A percentile compares a stretch with the other conserved stretches of the same genome.
Conservation (phyloP, 2,113 vertebrate species). For the Phycodurus eques region DNA sequence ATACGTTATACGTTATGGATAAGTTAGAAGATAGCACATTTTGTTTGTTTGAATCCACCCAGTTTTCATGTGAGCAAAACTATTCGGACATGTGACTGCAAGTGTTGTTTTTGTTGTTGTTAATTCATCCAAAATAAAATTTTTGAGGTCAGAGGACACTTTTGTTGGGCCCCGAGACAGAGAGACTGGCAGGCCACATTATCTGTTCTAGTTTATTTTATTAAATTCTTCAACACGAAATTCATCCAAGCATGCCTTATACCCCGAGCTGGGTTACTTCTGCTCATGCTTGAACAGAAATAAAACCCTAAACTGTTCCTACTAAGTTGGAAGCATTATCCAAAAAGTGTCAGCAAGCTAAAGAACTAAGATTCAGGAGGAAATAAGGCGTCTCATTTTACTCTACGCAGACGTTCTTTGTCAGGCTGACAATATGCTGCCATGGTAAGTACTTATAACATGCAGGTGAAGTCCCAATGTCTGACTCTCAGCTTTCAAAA, state of each 20-base stretch:
- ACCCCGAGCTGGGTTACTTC: too few species aligned
- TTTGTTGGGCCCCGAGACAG: too few species aligned
- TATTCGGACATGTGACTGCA: not conserved
- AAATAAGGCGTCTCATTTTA: not conserved
- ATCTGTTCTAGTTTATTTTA: too few species aligned
- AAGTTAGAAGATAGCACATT: too few species aligned
- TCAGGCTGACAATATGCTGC: conserved; percentile 37
- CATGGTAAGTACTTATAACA: conserved; percentile 39
- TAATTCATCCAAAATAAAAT: too few species aligned
- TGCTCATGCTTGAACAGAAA: not conserved
- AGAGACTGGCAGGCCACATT: too few species aligned
- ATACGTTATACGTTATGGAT: too few species aligned
- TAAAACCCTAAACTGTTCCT: not conserved
- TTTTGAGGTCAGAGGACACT: too few species aligned
- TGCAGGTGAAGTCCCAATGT: conserved; percentile 59
- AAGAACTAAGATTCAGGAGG: not conserved
- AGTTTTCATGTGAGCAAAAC: not conserved
- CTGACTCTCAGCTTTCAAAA: conserved; percentile 66
- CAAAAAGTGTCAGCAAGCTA: not conserved
- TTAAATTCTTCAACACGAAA: not conserved
- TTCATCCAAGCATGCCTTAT: not conserved
- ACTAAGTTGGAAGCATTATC: not conserved
- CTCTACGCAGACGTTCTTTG: not conserved
- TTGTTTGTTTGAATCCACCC: too few species aligned
- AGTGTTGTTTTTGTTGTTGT: not conserved